Percentiles rank a stretch among this genome's conserved stretches.
Conservation (phyloP, 2,888 invertebrate genomes). For the Mimas tiliae region DNA sequence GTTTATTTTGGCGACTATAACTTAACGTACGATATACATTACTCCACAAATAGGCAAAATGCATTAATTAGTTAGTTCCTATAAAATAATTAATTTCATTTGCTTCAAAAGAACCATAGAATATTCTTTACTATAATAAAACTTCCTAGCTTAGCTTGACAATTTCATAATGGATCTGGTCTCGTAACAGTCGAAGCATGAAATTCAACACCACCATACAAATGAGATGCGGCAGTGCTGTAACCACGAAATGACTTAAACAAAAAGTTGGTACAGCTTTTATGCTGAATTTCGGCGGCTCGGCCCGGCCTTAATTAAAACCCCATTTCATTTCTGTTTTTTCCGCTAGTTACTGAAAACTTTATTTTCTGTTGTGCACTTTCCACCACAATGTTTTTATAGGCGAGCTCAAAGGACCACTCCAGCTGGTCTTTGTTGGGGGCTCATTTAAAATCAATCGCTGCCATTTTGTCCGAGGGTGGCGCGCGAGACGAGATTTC, state of each 20-base stretch:
- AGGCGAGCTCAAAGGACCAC: constrained; percentile 61
- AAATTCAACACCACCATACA: constrained; percentile 18
- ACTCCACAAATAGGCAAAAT: too few relatives aligned
- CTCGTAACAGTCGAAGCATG: constrained; percentile 1
- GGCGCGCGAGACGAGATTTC: constrained; percentile 71
- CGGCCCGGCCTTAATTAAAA: constrained; percentile 32
- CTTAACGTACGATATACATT: too few relatives aligned
- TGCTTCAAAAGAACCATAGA: too few relatives aligned
- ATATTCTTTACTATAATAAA: too few relatives aligned
- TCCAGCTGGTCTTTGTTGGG: constrained; percentile 65
- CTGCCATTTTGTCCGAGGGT: constrained; percentile 70
- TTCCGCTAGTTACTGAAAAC: constrained; percentile 32
- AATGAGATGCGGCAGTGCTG: constrained; percentile 5
- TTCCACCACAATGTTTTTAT: constrained; percentile 66
- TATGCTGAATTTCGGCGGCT: constrained; percentile 13
- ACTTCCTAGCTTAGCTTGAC: too few relatives aligned
- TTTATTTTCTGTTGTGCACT: constrained; percentile 42
- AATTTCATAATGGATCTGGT: not conserved
- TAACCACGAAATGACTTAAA: constrained; percentile 22
- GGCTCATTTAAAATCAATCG: constrained; percentile 83
- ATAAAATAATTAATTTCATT: too few relatives aligned
- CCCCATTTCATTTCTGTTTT: constrained; percentile 43
- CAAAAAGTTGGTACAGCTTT: constrained; percentile 21
- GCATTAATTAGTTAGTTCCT: too few relatives aligned
- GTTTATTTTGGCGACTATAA: too few relatives aligned